phyloP scores from a whole-genome alignment of 2,888 invertebrate species.

The Scaptomyza caliginosa region DNA sequence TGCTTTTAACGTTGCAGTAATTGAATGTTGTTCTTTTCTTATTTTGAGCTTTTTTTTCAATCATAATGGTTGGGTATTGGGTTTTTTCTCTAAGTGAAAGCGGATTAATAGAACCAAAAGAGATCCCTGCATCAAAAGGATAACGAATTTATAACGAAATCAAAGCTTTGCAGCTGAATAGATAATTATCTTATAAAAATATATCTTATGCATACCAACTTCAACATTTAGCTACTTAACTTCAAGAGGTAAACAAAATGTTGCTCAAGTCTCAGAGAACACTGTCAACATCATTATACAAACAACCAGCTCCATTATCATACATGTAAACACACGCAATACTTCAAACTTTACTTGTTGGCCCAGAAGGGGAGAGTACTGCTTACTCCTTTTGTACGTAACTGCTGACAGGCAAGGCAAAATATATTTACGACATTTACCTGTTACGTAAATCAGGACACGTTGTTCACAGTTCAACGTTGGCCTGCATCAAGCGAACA shows the following conservation, averaged over 20 bases:
- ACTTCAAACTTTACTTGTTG: conserved; percentile 27
- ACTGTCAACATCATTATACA: conserved; percentile 15
- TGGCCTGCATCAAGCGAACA: conserved; percentile 6
- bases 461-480: conserved; percentile 21
- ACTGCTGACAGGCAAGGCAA: conserved; percentile 21
- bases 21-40: conserved; percentile 23
- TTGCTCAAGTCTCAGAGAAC: conserved; percentile 6
- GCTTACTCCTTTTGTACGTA: not conserved
- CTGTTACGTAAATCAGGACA: conserved; percentile 44
- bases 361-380: not conserved
- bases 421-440: conserved; percentile 42
- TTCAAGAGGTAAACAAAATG: conserved; percentile 22
- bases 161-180: not conserved
- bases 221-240: conserved; percentile 9
- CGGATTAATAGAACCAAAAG: conserved; percentile 3
- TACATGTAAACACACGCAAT: conserved; percentile 38
- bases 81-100: not conserved
- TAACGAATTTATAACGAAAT: not conserved
- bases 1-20: conserved; percentile 48
- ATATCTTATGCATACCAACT: not conserved
- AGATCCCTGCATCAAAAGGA: not conserved
- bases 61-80: conserved; percentile 41
- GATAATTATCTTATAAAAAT: not conserved
- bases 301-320: conserved; percentile 36
- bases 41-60: conserved; percentile 17